Conservation (phyloP, 2,797 vertebrate species). For the Falco biarmicus region DNA sequence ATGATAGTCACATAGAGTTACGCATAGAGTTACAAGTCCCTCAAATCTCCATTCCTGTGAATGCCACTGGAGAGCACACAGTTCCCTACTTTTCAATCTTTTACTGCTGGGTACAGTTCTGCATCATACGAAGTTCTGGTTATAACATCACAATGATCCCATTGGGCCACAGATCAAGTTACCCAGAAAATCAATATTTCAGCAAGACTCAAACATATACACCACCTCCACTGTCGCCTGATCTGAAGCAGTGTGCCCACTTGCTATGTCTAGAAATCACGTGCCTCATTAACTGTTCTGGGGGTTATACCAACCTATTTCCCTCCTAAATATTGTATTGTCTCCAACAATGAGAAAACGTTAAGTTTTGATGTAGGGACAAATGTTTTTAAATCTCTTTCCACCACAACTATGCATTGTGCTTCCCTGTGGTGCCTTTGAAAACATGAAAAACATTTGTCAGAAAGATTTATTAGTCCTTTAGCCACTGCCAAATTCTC, state of each 20-base stretch:
- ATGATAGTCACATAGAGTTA: neutral
- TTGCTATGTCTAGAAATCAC: neutral
- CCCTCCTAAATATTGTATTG: neutral
- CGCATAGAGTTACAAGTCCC: neutral
- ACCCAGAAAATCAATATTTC: neutral
- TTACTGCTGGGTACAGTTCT: neutral
- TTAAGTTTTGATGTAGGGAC: neutral
- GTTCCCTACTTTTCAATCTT: neutral
- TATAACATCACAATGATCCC: neutral
- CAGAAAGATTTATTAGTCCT: constrained; percentile 32
- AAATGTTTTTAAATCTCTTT: constrained; percentile 22
- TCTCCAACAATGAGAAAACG: neutral
- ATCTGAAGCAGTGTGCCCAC: neutral
- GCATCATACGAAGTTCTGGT: neutral
- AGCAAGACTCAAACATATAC: neutral
- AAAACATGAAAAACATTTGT: constrained; percentile 35
- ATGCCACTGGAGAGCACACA: neutral
- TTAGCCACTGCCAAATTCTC: constrained; percentile 19
- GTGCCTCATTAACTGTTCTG: neutral
- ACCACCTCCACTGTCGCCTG: neutral
- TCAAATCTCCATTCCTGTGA: neutral
- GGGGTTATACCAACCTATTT: neutral
- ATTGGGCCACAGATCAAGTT: neutral
- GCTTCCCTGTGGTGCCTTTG: neutral
- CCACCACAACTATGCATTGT: neutral